Evolutionary conservation across 2,797 vertebrate genomes (phyloP).

Genomic region (Mallotus villosus): DNA sequence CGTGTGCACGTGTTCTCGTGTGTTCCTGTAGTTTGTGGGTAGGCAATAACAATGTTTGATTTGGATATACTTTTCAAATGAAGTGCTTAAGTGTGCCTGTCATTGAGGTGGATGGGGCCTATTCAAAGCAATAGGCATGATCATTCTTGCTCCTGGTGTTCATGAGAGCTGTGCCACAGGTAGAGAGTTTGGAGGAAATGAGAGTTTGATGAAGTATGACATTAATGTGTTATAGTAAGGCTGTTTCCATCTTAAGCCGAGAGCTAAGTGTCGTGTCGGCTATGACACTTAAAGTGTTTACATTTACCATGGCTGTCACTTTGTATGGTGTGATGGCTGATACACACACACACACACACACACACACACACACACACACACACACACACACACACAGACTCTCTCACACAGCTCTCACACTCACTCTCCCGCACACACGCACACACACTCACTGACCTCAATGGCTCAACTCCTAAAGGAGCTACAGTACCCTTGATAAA

Average conservation of each 20-base stretch:
- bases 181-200: slow-evolving; percentile 41
- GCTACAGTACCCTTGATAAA: neutral
- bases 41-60: slow-evolving; percentile 34
- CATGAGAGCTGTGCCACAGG: slow-evolving; percentile 29
- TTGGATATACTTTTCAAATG: slow-evolving; percentile 43
- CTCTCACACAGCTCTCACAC: neutral
- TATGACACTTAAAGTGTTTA: slow-evolving; percentile 24
- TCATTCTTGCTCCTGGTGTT: slow-evolving; percentile 42
- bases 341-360: slow-evolving; percentile 14
- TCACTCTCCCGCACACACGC: neutral
- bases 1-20: neutral
- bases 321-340: no score
- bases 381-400: neutral
- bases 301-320: neutral
- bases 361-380: neutral
- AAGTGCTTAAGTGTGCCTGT: slow-evolving; percentile 37
- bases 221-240: slow-evolving; percentile 56
- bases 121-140: slow-evolving; percentile 27
- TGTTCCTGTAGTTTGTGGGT: slow-evolving; percentile 3
- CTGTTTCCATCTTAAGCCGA: slow-evolving; percentile 41
- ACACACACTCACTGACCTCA: neutral
- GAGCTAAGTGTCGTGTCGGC: slow-evolving; percentile 45
- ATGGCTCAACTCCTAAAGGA: neutral
- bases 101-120: slow-evolving; percentile 31
- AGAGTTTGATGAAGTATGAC: slow-evolving; percentile 60